These are phyloP conservation scores for Atta texana DNA, from an alignment of 1,140 invertebrate species.

Conservation along the genomic window DNA sequence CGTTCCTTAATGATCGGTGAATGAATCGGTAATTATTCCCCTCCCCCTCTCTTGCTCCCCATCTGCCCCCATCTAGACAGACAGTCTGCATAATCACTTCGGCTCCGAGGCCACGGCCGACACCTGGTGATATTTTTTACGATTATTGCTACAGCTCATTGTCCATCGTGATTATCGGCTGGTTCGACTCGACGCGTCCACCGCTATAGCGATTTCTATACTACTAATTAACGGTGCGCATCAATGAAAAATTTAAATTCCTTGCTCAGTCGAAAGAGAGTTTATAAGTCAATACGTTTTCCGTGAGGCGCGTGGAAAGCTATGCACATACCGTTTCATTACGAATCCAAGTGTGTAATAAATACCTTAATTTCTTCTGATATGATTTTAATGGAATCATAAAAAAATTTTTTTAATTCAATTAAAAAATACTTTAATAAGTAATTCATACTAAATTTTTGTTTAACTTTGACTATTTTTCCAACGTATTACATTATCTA, in stretches of 20 bases:
- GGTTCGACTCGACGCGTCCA: constrained; percentile 17
- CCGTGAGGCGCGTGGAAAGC: neutral
- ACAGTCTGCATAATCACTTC: constrained; percentile 48
- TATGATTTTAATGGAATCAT: too few species aligned
- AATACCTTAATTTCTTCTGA: too few species aligned
- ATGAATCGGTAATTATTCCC: constrained; percentile 78
- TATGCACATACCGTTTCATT: too few species aligned
- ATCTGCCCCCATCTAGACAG: constrained; percentile 11
- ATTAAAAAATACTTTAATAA: too few species aligned
- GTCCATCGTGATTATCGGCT: constrained; percentile 58
- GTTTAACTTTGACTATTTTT: too few species aligned
- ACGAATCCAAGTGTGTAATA: too few species aligned
- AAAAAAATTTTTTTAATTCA: too few species aligned
- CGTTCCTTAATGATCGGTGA: constrained; percentile 77
- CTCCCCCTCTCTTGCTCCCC: constrained; percentile 9
- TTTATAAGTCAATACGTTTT: constrained; percentile 31
- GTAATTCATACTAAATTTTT: too few species aligned
- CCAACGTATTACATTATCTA: too few species aligned
- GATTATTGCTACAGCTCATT: constrained; percentile 58
- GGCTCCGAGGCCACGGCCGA: constrained; percentile 14
- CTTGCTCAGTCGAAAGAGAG: neutral
- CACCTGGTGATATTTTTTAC: constrained; percentile 58
- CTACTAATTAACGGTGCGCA: constrained; percentile 54
- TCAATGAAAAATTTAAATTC: constrained; percentile 38
- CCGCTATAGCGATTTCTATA: constrained; percentile 49